phyloP scores from a whole-genome alignment of 2,797 vertebrate species.

The Bovichtus variegatus region DNA sequence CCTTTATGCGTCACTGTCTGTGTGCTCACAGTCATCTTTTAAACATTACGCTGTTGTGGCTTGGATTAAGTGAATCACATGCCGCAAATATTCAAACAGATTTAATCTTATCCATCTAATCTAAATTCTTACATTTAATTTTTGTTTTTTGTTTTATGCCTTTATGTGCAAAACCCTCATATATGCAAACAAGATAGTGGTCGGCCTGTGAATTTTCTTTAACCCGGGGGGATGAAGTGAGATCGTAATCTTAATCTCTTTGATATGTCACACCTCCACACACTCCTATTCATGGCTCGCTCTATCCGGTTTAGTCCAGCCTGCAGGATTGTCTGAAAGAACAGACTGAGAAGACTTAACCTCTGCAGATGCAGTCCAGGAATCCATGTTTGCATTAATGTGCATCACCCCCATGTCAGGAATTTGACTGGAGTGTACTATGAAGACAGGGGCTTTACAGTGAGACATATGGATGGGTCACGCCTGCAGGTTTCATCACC shows the following conservation, averaged over 20 bases:
- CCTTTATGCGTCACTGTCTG: background rate
- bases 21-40: background rate
- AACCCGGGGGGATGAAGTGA: conserved; percentile 39
- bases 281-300: conserved; percentile 36
- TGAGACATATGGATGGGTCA: conserved; percentile 18
- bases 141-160: background rate
- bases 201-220: conserved; percentile 4
- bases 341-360: conserved; percentile 56
- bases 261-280: conserved; percentile 54
- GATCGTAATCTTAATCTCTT: conserved; percentile 69
- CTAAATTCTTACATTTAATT: background rate
- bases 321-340: conserved; percentile 41
- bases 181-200: background rate
- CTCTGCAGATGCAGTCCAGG: conserved; percentile 41
- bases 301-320: conserved; percentile 31
- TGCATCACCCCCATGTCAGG: conserved; percentile 19
- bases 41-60: background rate
- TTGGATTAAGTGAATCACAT: background rate
- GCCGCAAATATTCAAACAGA: background rate
- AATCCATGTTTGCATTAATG: conserved; percentile 56
- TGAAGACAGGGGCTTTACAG: conserved; percentile 15
- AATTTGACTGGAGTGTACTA: conserved; percentile 12
- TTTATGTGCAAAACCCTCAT: background rate
- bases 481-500: conserved; percentile 15
- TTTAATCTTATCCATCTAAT: background rate